Evolutionary conservation across 2,113 vertebrate genomes (phyloP).

Genomic region (Mustela lutreola): DNA sequence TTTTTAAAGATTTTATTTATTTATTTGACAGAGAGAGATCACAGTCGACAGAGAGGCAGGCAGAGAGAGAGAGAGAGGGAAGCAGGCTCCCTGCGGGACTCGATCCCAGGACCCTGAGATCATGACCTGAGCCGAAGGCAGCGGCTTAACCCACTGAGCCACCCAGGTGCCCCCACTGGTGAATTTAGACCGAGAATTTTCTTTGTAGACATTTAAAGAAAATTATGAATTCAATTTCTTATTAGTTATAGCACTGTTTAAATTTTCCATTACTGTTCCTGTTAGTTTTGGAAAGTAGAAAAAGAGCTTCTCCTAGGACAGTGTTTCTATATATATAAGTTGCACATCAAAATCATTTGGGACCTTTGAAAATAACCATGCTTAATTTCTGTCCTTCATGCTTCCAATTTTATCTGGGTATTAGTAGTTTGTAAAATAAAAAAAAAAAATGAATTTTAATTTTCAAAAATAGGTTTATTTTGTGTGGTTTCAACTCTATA

Average conservation of each 20-base stretch:
- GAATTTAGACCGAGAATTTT: not conserved
- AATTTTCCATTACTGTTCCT: not conserved
- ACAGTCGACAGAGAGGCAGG: no score
- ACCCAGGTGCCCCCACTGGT: not conserved
- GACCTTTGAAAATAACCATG: not conserved
- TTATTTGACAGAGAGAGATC: no score
- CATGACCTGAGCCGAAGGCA: no score
- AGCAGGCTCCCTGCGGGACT: no score
- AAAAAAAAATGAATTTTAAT: not conserved
- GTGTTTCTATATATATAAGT: not conserved
- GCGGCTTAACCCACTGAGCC: no score
- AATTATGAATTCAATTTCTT: not conserved
- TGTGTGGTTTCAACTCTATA: not conserved
- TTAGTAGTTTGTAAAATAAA: not conserved
- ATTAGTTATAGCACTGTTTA: not conserved
- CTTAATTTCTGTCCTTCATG: not conserved
- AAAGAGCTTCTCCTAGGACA: not conserved
- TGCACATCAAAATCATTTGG: slow-evolving; percentile 7
- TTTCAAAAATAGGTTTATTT: not conserved
- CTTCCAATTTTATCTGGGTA: not conserved
- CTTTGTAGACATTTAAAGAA: not conserved
- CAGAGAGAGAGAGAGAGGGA: no score
- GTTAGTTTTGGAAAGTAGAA: not conserved
- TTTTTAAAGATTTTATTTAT: no score
- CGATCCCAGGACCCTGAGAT: no score